A percentile compares a stretch with the other conserved stretches of the same genome.
These are phyloP conservation scores for Xyrauchen texanus DNA, from an alignment of 2,113 vertebrate genomes.

Conservation along the genomic window DNA sequence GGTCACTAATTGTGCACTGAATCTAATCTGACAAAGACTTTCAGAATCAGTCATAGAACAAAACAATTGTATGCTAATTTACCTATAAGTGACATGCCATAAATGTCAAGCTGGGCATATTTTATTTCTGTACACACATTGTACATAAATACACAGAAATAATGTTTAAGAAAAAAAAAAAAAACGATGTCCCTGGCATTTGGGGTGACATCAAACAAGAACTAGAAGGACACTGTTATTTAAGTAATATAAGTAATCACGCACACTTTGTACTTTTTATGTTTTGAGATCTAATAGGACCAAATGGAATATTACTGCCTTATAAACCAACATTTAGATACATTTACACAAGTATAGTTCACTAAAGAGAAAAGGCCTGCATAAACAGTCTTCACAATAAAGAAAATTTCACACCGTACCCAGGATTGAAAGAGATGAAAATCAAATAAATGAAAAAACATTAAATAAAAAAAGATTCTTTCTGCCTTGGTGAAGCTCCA, in stretches of 20 bases:
- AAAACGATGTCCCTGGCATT: slow-evolving; percentile 21
- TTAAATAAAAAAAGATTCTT: not conserved
- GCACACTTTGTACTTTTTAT: slow-evolving; percentile 1
- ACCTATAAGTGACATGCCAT: not conserved
- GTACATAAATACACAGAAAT: slow-evolving; percentile 36
- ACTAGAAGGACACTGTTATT: not conserved
- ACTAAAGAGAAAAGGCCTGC: slow-evolving; percentile 17
- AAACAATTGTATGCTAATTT: too few species aligned
- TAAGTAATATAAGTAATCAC: slow-evolving; percentile 5
- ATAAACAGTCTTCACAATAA: not conserved
- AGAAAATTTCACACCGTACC: not conserved
- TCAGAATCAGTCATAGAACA: too few species aligned
- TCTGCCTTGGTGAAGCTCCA: not conserved
- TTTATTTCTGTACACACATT: slow-evolving; percentile 43
- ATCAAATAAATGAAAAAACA: not conserved
- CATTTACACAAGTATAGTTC: slow-evolving; percentile 23
- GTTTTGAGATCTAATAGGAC: slow-evolving; percentile 2
- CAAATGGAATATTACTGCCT: not conserved
- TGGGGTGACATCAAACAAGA: slow-evolving; percentile 26
- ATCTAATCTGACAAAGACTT: too few species aligned
- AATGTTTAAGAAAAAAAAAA: slow-evolving; percentile 22
- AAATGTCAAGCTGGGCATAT: slow-evolving; percentile 24
- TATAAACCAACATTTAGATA: slow-evolving; percentile 21
- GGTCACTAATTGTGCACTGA: too few species aligned
- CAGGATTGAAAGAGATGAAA: not conserved